Conservation (phyloP, 2,797 vertebrate species). For the Alfaro cultratus region DNA sequence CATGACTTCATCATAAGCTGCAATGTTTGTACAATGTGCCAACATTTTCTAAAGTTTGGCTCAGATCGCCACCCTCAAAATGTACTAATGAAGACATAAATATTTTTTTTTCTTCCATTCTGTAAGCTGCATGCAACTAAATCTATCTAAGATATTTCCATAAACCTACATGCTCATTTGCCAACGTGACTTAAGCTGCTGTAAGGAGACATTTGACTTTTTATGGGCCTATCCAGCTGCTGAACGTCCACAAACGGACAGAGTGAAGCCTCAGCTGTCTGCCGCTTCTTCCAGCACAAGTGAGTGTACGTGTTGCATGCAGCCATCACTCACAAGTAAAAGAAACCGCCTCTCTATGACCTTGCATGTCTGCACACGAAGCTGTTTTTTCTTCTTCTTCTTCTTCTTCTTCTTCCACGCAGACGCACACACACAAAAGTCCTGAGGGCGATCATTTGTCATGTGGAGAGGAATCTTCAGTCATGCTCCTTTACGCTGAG, state of each 20-base stretch:
- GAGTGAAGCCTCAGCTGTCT: conserved; percentile 34
- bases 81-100: conserved; percentile 33
- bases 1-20: too few relatives aligned
- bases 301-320: background rate
- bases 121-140: conserved; percentile 34
- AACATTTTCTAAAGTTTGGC: too few relatives aligned
- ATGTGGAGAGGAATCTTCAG: conserved; percentile 72
- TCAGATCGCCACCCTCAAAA: background rate
- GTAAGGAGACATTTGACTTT: conserved; percentile 34
- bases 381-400: background rate
- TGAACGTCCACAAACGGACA: conserved; percentile 34
- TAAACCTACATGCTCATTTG: conserved; percentile 47
- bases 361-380: conserved; percentile 41
- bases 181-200: conserved; percentile 55
- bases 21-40: too few relatives aligned
- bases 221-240: conserved; percentile 58
- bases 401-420: conserved; percentile 7
- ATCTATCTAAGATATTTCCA: conserved; percentile 41
- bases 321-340: background rate
- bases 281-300: conserved; percentile 24
- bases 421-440: conserved; percentile 39
- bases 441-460: conserved; percentile 77
- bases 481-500: conserved; percentile 69
- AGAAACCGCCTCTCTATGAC: conserved; percentile 23
- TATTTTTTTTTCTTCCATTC: background rate